Percentiles rank a stretch among this genome's conserved stretches.
phyloP scores from a whole-genome alignment of 2,888 invertebrate species.

The Trichogramma evanescens region DNA sequence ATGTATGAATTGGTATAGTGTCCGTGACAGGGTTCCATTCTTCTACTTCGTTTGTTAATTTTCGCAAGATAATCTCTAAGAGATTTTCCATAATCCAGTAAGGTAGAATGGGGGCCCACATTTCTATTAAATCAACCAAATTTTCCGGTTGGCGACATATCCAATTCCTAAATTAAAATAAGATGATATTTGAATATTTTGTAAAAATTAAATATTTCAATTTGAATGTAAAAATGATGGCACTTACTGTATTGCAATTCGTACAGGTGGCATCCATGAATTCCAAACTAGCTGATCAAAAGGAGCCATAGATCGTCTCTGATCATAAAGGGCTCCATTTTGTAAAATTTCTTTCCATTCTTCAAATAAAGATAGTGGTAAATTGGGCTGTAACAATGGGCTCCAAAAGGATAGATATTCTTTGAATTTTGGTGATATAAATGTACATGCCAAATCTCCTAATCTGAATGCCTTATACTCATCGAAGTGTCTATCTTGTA shows the following conservation, averaged over 20 bases:
- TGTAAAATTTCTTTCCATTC: slow-evolving; percentile 66
- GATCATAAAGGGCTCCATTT: slow-evolving; percentile 36
- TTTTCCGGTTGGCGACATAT: slow-evolving; percentile 72
- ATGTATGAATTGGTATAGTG: slow-evolving; percentile 89
- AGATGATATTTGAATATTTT: slow-evolving; percentile 3
- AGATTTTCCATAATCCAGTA: slow-evolving; percentile 77
- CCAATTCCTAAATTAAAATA: slow-evolving; percentile 59
- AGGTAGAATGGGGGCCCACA: slow-evolving; percentile 76
- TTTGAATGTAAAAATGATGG: slow-evolving; percentile 21
- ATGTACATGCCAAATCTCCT: slow-evolving; percentile 73
- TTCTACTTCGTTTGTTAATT: slow-evolving; percentile 67
- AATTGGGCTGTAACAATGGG: slow-evolving; percentile 63
- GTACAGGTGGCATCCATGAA: slow-evolving; percentile 79
- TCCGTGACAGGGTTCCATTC: slow-evolving; percentile 95
- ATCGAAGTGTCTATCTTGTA: slow-evolving; percentile 58
- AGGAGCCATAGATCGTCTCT: slow-evolving; percentile 54
- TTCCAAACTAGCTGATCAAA: slow-evolving; percentile 85
- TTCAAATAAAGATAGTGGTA: slow-evolving; percentile 58
- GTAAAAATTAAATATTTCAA: slow-evolving; percentile 7
- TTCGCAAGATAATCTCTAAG: slow-evolving; percentile 73
- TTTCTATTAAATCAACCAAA: slow-evolving; percentile 70
- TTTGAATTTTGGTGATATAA: slow-evolving; percentile 77
- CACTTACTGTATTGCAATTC: slow-evolving; percentile 65
- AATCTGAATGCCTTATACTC: slow-evolving; percentile 82
- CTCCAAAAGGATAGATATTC: slow-evolving; percentile 71